Evolutionary conservation across 2,888 invertebrate species (phyloP).

Genomic region (Meteorus colon): DNA sequence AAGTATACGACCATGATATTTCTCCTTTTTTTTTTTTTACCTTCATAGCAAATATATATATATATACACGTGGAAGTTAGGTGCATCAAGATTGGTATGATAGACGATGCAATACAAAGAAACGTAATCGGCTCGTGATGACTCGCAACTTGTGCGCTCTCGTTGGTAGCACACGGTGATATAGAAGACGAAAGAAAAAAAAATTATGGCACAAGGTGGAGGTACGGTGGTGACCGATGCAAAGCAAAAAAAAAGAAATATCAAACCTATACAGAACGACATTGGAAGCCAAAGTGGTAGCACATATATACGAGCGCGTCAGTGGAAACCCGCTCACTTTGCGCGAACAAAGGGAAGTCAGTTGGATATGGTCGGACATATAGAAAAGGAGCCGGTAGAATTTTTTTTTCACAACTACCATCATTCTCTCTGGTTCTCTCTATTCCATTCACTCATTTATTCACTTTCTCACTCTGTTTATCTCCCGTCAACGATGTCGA

Average conservation of each 20-base stretch:
- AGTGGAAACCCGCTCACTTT: constrained; percentile 40
- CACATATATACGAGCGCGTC: constrained; percentile 33
- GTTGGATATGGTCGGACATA: constrained; percentile 52
- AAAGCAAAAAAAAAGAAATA: not conserved
- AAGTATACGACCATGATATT: not conserved
- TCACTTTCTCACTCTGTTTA: not conserved
- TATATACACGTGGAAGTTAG: not conserved
- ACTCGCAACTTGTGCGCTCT: constrained; percentile 24
- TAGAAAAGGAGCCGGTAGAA: constrained; percentile 34
- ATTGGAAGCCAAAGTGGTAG: constrained; percentile 40
- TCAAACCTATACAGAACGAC: no score
- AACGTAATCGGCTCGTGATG: constrained; percentile 34
- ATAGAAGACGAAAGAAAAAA: constrained; percentile 4
- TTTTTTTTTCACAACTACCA: constrained; percentile 35
- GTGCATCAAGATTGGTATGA: not conserved
- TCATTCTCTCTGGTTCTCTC: not conserved
- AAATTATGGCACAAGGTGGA: not conserved
- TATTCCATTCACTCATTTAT: not conserved
- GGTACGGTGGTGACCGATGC: not conserved
- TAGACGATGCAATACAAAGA: constrained; percentile 6
- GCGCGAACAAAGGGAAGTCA: constrained; percentile 49
- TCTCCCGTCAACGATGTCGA: constrained; percentile 10
- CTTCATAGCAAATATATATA: not conserved
- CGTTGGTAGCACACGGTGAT: not conserved
- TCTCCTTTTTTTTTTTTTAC: not conserved